Evolutionary conservation across 2,113 vertebrate species (phyloP), one percentile per base, ranked within the genome.

Genomic region (Platichthys flesus): DNA sequence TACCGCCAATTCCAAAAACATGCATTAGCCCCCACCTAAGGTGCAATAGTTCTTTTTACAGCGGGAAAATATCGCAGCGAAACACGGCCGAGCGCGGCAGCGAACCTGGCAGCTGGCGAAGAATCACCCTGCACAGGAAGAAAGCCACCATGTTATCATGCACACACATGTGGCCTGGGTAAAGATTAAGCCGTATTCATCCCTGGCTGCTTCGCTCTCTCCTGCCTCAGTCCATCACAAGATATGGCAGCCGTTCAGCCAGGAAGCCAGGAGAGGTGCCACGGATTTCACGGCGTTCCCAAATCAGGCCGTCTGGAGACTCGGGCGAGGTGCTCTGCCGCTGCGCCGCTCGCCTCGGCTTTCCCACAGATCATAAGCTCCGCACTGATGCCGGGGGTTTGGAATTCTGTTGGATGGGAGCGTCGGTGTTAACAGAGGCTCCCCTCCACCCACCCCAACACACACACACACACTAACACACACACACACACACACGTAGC

Each of bases 121-220:
- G 90, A 92, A 90, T 85, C 85, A 90, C 91, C 87, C 92, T 67
- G 90, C 86, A 65, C 89, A 52, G 91, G 91, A 94, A 94, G 93
- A 94, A 95, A 94, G 94, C 92, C 79, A 85, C 86, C 93, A 89
- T 88, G 94, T 95, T 95, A 95, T 95, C 94, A 94, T 91, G 93
- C 93, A 90, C 92, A 90, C 94, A 94, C 94, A 95, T 94, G 94
- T 93, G 93, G 94, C 93, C 94, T 82, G 93, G 91, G 93, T 92
- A 89, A 92, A 95, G 94, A 95, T 95, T 95, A 95, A 95, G 94
- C 94, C 84, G 92, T 93, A 94, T 95, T 95, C 94, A 95, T 94
- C 94, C 93, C 92, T 90, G 93, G 93, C 93, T 94, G 93, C 90
- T 80, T 89, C 89, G 69, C 91, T 93, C 89, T 90, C 88, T 91